Conservation (phyloP, 2,888 invertebrate genomes). For the Chromoteleia sp. region DNA sequence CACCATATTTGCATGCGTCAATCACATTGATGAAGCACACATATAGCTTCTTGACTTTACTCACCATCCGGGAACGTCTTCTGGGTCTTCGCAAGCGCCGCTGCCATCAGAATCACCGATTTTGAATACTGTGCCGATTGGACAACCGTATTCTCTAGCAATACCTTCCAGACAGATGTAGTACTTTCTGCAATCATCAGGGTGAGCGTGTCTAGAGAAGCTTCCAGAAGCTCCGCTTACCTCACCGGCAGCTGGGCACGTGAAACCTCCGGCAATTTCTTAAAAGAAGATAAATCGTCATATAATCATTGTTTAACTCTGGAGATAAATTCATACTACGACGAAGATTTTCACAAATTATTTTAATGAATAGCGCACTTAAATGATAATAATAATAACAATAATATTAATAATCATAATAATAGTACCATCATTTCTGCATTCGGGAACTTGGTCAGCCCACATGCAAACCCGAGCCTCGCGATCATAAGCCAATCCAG, state of each 20-base stretch:
- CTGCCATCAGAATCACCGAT: conserved; percentile 95
- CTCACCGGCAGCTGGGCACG: conserved; percentile 93
- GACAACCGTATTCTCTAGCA: conserved; percentile 97
- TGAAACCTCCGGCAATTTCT: conserved; percentile 96
- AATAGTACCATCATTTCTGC: conserved; percentile 92
- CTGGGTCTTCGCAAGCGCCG: conserved; percentile 97
- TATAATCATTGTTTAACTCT: background rate
- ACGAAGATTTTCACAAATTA: too few relatives aligned
- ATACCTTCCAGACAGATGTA: conserved; percentile 96
- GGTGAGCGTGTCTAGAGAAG: conserved; percentile 97
- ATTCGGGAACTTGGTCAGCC: conserved; percentile 97
- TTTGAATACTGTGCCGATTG: conserved; percentile 97
- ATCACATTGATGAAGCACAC: conserved; percentile 60
- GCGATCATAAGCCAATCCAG: conserved; percentile 96
- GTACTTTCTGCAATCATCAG: conserved; percentile 97
- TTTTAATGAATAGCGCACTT: too few relatives aligned
- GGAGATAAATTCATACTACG: too few relatives aligned
- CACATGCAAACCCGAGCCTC: conserved; percentile 98
- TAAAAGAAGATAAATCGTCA: conserved; percentile 76
- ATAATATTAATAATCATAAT: background rate
- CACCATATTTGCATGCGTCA: conserved; percentile 46
- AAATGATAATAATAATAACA: too few relatives aligned
- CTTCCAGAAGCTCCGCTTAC: conserved; percentile 91
- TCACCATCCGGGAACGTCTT: conserved; percentile 98
- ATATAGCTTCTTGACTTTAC: conserved; percentile 81